Percentiles rank a stretch among this genome's conserved stretches.
Conservation (phyloP, 1,140 invertebrate genomes). For the Drosophila tropicalis region DNA sequence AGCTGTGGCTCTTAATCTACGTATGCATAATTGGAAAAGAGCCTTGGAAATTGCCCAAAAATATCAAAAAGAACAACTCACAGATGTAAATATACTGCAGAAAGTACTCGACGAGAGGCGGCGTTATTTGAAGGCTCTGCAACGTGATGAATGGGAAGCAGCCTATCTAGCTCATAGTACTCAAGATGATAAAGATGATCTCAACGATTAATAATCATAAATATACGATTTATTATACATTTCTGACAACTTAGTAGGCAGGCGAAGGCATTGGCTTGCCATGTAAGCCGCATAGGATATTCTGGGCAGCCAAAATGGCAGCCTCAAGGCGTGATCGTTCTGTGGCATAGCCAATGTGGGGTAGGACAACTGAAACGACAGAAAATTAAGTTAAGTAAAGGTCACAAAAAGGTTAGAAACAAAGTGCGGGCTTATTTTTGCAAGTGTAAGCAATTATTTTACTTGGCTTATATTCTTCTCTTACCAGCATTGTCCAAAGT, state of each 20-base stretch:
- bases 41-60: conserved; percentile 93
- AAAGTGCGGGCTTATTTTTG: background rate
- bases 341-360: conserved; percentile 95
- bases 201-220: conserved; percentile 28
- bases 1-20: conserved; percentile 92
- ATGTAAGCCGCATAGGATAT: conserved; percentile 90
- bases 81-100: conserved; percentile 87
- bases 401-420: conserved; percentile 16
- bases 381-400: conserved; percentile 49
- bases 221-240: background rate
- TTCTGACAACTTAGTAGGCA: conserved; percentile 59
- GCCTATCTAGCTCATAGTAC: conserved; percentile 87
- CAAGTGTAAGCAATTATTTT: background rate
- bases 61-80: conserved; percentile 85
- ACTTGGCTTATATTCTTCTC: conserved; percentile 63
- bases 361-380: conserved; percentile 86
- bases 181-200: conserved; percentile 80
- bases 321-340: conserved; percentile 90
- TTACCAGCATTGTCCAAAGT: conserved; percentile 91
- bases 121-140: conserved; percentile 89
- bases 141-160: conserved; percentile 90
- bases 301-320: conserved; percentile 90
- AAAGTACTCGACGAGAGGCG: conserved; percentile 90
- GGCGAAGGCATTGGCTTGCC: conserved; percentile 87
- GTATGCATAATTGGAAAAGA: conserved; percentile 93